Evolutionary conservation across 1,140 invertebrate genomes (phyloP).

Genomic region (Matsumurasca onukii): DNA sequence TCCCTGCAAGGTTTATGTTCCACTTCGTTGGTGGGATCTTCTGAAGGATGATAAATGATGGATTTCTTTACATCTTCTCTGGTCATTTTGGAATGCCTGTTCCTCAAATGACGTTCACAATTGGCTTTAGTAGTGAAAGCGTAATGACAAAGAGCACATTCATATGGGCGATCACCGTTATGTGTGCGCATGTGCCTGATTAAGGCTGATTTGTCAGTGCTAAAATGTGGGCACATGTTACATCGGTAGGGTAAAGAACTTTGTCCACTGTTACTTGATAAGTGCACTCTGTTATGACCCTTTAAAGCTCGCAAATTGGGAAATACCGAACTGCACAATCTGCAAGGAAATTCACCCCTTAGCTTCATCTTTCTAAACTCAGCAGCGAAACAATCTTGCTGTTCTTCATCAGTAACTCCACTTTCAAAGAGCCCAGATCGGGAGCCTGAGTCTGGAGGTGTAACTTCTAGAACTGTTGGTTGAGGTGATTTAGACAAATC

Average conservation of each 20-base stretch:
- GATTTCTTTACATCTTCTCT: conserved; percentile 84
- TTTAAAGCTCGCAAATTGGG: conserved; percentile 87
- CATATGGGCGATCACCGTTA: conserved; percentile 92
- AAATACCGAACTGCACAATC: conserved; percentile 79
- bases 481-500: conserved; percentile 41
- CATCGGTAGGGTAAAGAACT: conserved; percentile 70
- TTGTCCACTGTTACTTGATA: conserved; percentile 58
- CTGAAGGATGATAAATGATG: conserved; percentile 82
- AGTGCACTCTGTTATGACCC: conserved; percentile 81
- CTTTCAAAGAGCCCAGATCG: conserved; percentile 19
- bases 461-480: conserved; percentile 37
- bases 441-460: conserved; percentile 37
- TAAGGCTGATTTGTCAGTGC: conserved; percentile 86
- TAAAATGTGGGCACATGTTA: conserved; percentile 88
- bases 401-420: conserved; percentile 61
- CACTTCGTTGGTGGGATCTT: conserved; percentile 71
- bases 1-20: conserved; percentile 29
- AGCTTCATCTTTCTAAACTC: conserved; percentile 83
- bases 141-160: conserved; percentile 91
- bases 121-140: conserved; percentile 96
- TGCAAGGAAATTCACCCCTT: conserved; percentile 84
- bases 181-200: conserved; percentile 89
- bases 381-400: conserved; percentile 75
- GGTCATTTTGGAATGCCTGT: conserved; percentile 81
- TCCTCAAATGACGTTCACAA: conserved; percentile 85